These are phyloP conservation scores for Telmatochromis bifrenatus DNA, from an alignment of 2,113 vertebrate species.

Conservation along the genomic window DNA sequence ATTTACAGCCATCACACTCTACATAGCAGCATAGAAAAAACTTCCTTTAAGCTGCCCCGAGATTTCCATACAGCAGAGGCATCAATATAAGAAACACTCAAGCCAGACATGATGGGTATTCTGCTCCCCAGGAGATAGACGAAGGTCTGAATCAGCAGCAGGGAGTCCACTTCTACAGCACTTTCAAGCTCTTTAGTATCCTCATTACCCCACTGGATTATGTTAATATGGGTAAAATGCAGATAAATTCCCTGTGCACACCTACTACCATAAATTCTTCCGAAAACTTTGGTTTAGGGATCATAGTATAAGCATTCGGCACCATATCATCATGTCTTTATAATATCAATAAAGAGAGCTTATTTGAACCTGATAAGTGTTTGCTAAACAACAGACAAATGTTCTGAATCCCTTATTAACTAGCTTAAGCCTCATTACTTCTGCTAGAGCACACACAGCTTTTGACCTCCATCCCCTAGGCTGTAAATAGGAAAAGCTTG, in stretches of 20 bases:
- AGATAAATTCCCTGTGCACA: not conserved
- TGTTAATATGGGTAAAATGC: not conserved
- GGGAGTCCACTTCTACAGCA: not conserved
- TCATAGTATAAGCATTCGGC: not conserved
- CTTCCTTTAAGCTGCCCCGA: not conserved
- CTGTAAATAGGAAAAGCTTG: conserved; percentile 27
- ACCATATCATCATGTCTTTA: not conserved
- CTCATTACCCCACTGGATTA: not conserved
- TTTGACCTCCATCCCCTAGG: conserved; percentile 6
- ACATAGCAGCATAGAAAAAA: not conserved
- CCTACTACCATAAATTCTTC: not conserved
- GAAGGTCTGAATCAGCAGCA: not conserved
- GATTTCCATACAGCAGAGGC: not conserved
- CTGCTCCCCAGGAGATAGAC: not conserved
- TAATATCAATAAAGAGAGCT: not conserved
- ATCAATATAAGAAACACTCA: not conserved
- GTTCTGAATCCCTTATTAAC: not conserved
- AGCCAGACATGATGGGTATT: not conserved
- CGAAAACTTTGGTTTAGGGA: not conserved
- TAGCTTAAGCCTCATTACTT: conserved; percentile 37
- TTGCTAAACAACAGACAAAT: conserved; percentile 1
- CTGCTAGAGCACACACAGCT: not conserved
- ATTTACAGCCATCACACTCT: not conserved
- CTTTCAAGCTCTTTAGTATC: not conserved
- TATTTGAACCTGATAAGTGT: not conserved